These are phyloP conservation scores for Muscidifurax raptorellus DNA, from an alignment of 1,140 invertebrate species.

Conservation along the genomic window DNA sequence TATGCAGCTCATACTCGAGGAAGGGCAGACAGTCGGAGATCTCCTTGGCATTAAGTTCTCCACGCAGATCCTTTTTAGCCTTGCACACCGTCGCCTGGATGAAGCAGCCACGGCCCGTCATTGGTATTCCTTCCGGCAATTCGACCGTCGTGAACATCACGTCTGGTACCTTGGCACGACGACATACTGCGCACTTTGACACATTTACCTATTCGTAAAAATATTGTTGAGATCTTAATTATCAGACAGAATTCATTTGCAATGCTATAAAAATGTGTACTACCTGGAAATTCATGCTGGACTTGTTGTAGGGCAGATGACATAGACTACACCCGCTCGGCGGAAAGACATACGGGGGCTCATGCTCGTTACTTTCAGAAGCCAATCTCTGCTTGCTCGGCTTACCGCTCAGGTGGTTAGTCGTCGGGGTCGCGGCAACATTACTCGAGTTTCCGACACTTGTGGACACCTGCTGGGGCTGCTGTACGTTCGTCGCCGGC, in stretches of 20 bases:
- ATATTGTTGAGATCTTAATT: background rate
- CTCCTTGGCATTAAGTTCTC: constrained; percentile 94
- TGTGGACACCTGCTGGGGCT: background rate
- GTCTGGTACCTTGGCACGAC: constrained; percentile 90
- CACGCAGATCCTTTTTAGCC: constrained; percentile 85
- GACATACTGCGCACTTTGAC: constrained; percentile 75
- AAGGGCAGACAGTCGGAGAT: constrained; percentile 95
- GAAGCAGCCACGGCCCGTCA: constrained; percentile 84
- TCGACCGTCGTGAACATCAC: constrained; percentile 93
- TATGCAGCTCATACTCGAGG: constrained; percentile 96
- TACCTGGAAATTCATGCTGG: constrained; percentile 50
- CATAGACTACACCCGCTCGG: constrained; percentile 76
- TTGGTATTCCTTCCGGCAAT: constrained; percentile 83
- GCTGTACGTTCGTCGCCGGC: background rate
- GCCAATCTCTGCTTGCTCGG: constrained; percentile 51
- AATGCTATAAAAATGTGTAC: background rate
- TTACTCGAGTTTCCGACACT: constrained; percentile 40
- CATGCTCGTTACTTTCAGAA: constrained; percentile 72
- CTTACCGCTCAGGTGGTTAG: background rate
- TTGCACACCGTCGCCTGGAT: constrained; percentile 88
- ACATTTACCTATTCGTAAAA: constrained; percentile 79
- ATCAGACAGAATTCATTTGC: background rate
- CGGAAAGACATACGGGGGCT: constrained; percentile 51
- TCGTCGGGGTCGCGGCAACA: constrained; percentile 24
- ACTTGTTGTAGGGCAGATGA: constrained; percentile 87